Percentiles rank a stretch among this genome's conserved stretches.
phyloP scores from a whole-genome alignment of 1,140 invertebrate species.

The Zaprionus ornatus region DNA sequence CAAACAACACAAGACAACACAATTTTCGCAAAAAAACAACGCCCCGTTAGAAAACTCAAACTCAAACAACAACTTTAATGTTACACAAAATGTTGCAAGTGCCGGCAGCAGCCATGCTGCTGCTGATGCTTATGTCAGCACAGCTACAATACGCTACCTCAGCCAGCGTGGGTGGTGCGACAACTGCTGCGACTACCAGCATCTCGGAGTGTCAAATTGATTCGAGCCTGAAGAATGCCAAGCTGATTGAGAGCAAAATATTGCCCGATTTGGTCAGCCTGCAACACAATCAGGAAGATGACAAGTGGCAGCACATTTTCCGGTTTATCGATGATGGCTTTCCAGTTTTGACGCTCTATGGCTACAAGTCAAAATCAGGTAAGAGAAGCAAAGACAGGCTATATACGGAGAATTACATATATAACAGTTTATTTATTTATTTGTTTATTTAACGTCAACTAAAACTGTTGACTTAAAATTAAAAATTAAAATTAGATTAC shows the following conservation, averaged over 20 bases:
- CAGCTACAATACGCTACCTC: conserved; percentile 30
- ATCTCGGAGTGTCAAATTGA: conserved; percentile 66
- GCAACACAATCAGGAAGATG: conserved; percentile 70
- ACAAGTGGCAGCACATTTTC: conserved; percentile 79
- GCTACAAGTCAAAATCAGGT: conserved; percentile 75
- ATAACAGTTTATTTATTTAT: background rate
- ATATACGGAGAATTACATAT: background rate
- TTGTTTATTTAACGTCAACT: background rate
- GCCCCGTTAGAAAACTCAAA: conserved; percentile 12
- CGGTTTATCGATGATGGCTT: conserved; percentile 81
- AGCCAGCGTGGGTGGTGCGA: conserved; percentile 19
- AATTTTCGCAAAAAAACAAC: conserved; percentile 45
- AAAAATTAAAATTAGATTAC: no score
- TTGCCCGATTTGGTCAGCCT: conserved; percentile 73
- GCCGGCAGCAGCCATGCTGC: conserved; percentile 64
- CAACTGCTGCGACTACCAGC: conserved; percentile 41
- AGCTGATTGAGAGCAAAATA: conserved; percentile 79
- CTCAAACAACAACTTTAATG: conserved; percentile 57
- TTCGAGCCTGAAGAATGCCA: conserved; percentile 74
- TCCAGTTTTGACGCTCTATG: conserved; percentile 78
- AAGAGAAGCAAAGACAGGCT: conserved; percentile 32
- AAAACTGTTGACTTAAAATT: no score
- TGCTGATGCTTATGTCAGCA: conserved; percentile 49
- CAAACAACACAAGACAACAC: conserved; percentile 54
- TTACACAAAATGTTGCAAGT: conserved; percentile 78